A percentile compares a stretch with the other conserved stretches of the same genome.
Conservation (phyloP, 2,113 vertebrate species). For the Gobio gobio region DNA sequence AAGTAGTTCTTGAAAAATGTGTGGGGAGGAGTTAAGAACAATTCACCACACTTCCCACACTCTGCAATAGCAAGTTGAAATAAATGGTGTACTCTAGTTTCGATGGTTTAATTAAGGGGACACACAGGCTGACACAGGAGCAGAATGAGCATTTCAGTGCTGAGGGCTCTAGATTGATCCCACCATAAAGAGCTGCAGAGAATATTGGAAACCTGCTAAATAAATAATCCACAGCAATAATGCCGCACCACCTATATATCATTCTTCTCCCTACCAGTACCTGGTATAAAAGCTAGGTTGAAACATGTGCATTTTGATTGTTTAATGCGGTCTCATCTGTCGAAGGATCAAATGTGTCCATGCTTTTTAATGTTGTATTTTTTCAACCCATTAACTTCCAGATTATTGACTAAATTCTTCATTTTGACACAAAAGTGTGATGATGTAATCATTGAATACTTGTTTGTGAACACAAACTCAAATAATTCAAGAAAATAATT, state of each 20-base stretch:
- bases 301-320: conserved; percentile 20
- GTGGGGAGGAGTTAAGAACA: background rate
- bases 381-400: background rate
- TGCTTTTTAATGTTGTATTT: background rate
- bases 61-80: background rate
- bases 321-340: background rate
- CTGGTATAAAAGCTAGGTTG: conserved; percentile 29
- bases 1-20: background rate
- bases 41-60: background rate
- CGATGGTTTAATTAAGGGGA: conserved; percentile 50
- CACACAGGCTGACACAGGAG: conserved; percentile 21
- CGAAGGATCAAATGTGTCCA: background rate
- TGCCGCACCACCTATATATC: background rate
- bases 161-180: conserved; percentile 47
- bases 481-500: too few relatives aligned
- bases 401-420: background rate
- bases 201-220: conserved; percentile 50
- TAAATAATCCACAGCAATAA: conserved; percentile 51
- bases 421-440: background rate
- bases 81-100: conserved; percentile 10
- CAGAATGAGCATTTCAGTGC: conserved; percentile 49
- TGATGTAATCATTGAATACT: background rate
- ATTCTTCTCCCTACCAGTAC: conserved; percentile 11
- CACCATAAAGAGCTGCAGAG: conserved; percentile 25
- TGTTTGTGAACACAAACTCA: too few relatives aligned